These are phyloP conservation scores for Paedocypris micromegethes DNA, from an alignment of 2,797 vertebrate species.

Conservation along the genomic window DNA sequence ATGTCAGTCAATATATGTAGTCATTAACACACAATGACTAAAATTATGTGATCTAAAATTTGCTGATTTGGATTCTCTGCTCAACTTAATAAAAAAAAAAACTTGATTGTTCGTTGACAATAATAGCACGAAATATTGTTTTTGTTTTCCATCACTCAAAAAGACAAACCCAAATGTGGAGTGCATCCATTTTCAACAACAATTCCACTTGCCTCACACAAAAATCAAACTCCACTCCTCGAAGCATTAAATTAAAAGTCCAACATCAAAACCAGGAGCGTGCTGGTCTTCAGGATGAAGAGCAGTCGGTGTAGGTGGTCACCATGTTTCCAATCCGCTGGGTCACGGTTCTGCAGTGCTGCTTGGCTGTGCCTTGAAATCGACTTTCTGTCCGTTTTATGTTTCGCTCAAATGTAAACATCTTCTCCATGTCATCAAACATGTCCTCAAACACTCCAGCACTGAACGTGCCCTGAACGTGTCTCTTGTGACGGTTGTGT, in stretches of 20 bases:
- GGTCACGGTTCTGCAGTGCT: slow-evolving; percentile 92
- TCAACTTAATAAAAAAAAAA: too few species aligned
- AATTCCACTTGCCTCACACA: too few species aligned
- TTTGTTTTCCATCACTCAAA: neutral
- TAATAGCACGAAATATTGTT: too few species aligned
- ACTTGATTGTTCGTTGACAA: too few species aligned
- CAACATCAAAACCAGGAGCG: slow-evolving; percentile 26
- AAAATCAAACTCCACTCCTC: slow-evolving; percentile 28
- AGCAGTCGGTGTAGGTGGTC: slow-evolving; percentile 94
- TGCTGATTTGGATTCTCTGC: too few species aligned
- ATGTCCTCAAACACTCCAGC: slow-evolving; percentile 79
- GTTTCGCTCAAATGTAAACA: slow-evolving; percentile 85
- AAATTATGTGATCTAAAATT: too few species aligned
- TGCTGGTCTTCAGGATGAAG: slow-evolving; percentile 62
- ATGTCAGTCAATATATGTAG: too few species aligned
- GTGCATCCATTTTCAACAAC: too few species aligned
- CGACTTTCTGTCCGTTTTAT: slow-evolving; percentile 72
- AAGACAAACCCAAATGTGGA: neutral
- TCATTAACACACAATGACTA: too few species aligned
- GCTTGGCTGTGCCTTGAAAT: slow-evolving; percentile 82
- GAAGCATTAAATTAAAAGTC: slow-evolving; percentile 49
- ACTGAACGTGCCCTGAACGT: slow-evolving; percentile 62
- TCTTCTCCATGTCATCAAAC: slow-evolving; percentile 89
- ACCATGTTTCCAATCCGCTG: slow-evolving; percentile 96
- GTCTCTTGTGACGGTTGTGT: slow-evolving; percentile 71